Conservation (phyloP, 2,113 vertebrate genomes). For the Plectropomus leopardus region DNA sequence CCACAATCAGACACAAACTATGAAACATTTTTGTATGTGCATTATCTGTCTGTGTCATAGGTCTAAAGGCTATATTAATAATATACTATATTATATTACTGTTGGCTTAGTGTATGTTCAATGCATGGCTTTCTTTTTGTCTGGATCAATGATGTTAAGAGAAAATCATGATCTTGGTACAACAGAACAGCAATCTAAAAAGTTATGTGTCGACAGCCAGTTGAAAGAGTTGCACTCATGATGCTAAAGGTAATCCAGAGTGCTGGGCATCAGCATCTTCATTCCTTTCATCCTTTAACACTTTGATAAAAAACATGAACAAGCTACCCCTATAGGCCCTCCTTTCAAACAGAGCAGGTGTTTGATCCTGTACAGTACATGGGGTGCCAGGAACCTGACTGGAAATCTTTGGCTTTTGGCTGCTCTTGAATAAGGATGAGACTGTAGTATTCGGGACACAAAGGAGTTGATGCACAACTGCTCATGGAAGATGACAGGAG, state of each 20-base stretch:
- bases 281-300: constrained; percentile 49
- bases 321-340: constrained; percentile 33
- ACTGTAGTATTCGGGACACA: constrained; percentile 23
- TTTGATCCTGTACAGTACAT: constrained; percentile 66
- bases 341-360: constrained; percentile 53
- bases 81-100: not conserved
- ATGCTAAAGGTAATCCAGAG: constrained; percentile 28
- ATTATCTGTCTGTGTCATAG: not conserved
- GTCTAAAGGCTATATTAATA: not conserved
- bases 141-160: not conserved
- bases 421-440: constrained; percentile 40
- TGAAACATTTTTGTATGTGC: not conserved
- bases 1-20: not conserved
- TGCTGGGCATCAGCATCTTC: constrained; percentile 35
- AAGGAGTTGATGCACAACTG: constrained; percentile 1
- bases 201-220: not conserved
- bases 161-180: not conserved
- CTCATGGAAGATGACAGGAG: constrained; percentile 30
- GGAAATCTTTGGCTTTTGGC: constrained; percentile 35
- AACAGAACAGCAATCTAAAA: not conserved
- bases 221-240: constrained; percentile 16
- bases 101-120: no score
- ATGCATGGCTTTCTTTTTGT: not conserved
- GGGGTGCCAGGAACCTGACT: constrained; percentile 27
- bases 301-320: constrained; percentile 48